phyloP scores from a whole-genome alignment of 2,888 invertebrate species.

The Himalopsyche tibetana region DNA sequence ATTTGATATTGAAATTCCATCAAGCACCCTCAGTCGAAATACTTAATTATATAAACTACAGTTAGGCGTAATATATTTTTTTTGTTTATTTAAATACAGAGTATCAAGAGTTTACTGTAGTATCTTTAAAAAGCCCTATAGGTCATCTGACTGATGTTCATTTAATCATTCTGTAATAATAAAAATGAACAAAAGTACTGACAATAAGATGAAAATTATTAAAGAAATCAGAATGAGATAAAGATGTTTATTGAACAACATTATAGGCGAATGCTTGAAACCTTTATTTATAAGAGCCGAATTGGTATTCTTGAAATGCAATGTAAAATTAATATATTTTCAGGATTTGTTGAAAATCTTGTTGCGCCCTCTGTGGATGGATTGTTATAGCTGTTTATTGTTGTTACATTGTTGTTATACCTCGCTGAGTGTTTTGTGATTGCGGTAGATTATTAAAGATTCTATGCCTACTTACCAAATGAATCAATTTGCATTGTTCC shows the following conservation, averaged over 20 bases:
- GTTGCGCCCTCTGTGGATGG: slow-evolving; percentile 59
- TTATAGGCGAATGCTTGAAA: background rate
- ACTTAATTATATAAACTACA: no score
- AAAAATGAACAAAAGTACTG: no score
- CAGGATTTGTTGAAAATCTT: slow-evolving; percentile 57
- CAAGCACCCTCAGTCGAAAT: no score
- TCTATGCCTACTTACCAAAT: background rate
- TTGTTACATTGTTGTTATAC: slow-evolving; percentile 65
- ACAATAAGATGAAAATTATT: no score
- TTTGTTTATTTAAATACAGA: no score
- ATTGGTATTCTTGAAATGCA: slow-evolving; percentile 16
- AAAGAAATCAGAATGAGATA: slow-evolving; percentile 3
- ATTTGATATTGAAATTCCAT: no score
- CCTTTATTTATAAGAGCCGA: background rate
- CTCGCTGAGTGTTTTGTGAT: slow-evolving; percentile 56
- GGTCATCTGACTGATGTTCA: no score
- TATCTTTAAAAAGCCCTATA: no score
- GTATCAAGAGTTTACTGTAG: no score
- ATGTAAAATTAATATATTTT: slow-evolving; percentile 15
- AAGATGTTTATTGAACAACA: background rate
- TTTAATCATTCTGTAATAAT: no score
- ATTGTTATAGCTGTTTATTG: slow-evolving; percentile 65
- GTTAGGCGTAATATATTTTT: no score
- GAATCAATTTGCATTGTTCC: slow-evolving; percentile 51
- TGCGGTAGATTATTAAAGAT: slow-evolving; percentile 51